Evolutionary conservation across 2,797 vertebrate genomes (phyloP), one percentile per base, ranked within the genome.

Genomic region (Zenarchopterus dispar): DNA sequence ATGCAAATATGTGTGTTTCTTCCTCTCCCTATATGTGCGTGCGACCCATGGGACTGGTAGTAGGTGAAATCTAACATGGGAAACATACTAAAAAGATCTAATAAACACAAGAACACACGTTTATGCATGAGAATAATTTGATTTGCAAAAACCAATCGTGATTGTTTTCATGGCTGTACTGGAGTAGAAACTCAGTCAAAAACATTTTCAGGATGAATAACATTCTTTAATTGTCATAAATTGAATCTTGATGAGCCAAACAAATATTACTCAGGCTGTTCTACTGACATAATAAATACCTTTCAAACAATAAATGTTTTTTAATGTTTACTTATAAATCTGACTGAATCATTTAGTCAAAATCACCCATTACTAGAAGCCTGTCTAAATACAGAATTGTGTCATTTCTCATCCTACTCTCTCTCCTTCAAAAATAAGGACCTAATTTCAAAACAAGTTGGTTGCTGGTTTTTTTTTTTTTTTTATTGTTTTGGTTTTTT

Each of bases 1-100:
- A 92, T 93, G 88, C 82, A 92, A 92, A 91, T 90, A 5, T 46
- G 8, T 4, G 17, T 49, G 6, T 36, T 24, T 31, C 17, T 45
- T 15, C 23, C 23, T 67, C 43, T 28, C 22, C 28, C 6, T 23
- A 2, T 66, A n/a, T 44, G 62, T 46, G 50, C 28, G 44, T 3
- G 6, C 55, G 59, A 78, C 55, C 57, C 57, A 68, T 54, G 44
- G 42, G 84, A 73, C 56, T 67, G 52, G 67, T 72, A 81, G 56
- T 78, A 65, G 76, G 71, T 57, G 56, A 80, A 66, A 78, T 82
- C 57, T 78, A 63, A 80, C 72, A 86, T 70, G 24, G 68, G 70
- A 80, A 84, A 86, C 56, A 56, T 54, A 57, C 63, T 67, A 54
- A 66, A 84, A 67, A 54, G 8, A 51, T 56, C 19, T 2, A 54